phyloP scores from a whole-genome alignment of 2,888 invertebrate genomes.

The Acanthoscelides obtectus region DNA sequence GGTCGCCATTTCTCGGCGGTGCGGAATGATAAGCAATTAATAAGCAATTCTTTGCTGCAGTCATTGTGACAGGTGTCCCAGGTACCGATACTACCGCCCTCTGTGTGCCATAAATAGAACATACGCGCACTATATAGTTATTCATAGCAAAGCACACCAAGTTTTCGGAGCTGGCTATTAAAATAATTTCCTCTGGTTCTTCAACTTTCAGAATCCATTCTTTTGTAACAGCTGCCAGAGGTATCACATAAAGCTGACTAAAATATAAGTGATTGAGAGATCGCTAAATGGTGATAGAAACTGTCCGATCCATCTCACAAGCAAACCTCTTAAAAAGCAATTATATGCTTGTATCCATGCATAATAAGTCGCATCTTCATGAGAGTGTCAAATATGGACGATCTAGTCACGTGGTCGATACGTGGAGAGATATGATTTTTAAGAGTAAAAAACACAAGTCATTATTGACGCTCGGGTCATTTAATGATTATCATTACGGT shows the following conservation, averaged over 20 bases:
- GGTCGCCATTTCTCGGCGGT: slow-evolving; percentile 50
- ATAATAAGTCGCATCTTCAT: no score
- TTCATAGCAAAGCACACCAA: slow-evolving; percentile 78
- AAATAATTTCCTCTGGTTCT: slow-evolving; percentile 71
- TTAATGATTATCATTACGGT: no score
- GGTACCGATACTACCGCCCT: slow-evolving; percentile 69
- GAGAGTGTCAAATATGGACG: no score
- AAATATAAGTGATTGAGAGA: slow-evolving; percentile 5
- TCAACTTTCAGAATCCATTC: slow-evolving; percentile 83
- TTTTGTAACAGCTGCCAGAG: slow-evolving; percentile 68
- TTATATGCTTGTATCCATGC: no score
- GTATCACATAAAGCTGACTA: slow-evolving; percentile 71
- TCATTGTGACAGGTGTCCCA: slow-evolving; percentile 67
- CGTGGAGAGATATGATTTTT: no score
- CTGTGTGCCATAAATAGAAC: slow-evolving; percentile 83
- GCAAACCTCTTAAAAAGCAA: no score
- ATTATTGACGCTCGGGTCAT: no score
- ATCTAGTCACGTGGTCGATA: no score
- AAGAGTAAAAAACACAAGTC: no score
- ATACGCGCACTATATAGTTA: slow-evolving; percentile 72
- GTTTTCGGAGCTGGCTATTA: slow-evolving; percentile 62
- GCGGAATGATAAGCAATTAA: slow-evolving; percentile 65
- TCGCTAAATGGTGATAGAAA: no score
- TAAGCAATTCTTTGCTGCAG: slow-evolving; percentile 58
- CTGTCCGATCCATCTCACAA: no score